Evolutionary conservation across 2,113 vertebrate species (phyloP).

Genomic region (Chrysemys picta): DNA sequence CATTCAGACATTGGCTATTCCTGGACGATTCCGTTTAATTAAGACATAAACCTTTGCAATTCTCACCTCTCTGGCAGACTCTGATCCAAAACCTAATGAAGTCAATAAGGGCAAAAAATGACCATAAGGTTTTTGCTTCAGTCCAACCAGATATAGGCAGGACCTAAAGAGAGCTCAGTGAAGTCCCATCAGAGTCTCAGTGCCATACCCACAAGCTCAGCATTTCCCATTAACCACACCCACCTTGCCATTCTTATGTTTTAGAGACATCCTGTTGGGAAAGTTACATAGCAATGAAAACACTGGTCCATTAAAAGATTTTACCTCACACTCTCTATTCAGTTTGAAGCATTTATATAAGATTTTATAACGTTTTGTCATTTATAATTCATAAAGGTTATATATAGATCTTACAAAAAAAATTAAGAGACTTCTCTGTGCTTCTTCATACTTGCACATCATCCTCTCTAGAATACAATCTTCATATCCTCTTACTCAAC

Average conservation of each 20-base stretch:
- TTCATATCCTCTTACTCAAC: neutral
- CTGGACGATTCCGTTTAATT: neutral
- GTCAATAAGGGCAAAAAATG: neutral
- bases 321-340: neutral
- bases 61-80: neutral
- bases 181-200: neutral
- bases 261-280: accelerated
- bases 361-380: neutral
- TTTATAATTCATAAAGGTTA: neutral
- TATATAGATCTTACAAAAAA: neutral
- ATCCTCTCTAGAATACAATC: neutral
- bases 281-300: neutral
- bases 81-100: neutral
- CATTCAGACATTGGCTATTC: neutral
- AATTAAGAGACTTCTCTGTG: neutral
- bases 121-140: neutral
- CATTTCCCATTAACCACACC: neutral
- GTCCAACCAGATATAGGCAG: neutral
- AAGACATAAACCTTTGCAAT: neutral
- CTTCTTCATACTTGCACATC: neutral
- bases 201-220: neutral
- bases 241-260: neutral
- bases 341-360: neutral
- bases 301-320: neutral
- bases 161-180: neutral